phyloP scores from a whole-genome alignment of 1,140 invertebrate species.

The Euglossa dilemma region DNA sequence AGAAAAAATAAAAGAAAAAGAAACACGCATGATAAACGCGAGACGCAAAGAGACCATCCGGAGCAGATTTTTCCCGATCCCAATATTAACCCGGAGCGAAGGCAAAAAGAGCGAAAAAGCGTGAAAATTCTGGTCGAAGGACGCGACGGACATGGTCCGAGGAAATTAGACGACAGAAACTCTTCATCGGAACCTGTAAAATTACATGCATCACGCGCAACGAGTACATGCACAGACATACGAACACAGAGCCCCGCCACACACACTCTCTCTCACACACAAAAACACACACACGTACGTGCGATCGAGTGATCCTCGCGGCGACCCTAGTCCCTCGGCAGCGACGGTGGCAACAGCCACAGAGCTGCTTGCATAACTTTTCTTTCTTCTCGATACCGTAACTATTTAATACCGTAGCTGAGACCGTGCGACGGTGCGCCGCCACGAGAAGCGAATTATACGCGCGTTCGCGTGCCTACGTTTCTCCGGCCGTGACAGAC shows the following conservation, averaged over 20 bases:
- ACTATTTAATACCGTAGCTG: constrained; percentile 62
- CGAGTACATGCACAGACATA: neutral
- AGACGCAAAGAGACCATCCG: neutral
- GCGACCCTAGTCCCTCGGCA: neutral
- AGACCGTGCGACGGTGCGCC: neutral
- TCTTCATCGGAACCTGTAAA: neutral
- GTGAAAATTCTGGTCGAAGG: neutral
- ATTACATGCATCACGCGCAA: neutral
- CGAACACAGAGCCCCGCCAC: neutral
- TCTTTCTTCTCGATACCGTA: constrained; percentile 57
- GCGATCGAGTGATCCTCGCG: constrained; percentile 22
- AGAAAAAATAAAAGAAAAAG: too few species aligned
- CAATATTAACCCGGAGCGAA: neutral
- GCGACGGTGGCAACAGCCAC: neutral
- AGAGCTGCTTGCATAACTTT: constrained; percentile 63
- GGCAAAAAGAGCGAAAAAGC: neutral
- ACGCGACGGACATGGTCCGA: neutral
- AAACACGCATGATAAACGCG: neutral
- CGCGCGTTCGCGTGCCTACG: neutral
- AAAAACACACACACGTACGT: neutral
- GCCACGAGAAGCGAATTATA: neutral
- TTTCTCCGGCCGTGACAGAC: neutral
- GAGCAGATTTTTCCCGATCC: neutral
- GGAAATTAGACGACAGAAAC: neutral
- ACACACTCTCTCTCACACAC: too few species aligned